Conservation (phyloP, 2,797 vertebrate species). For the Darevskia nairensis region DNA sequence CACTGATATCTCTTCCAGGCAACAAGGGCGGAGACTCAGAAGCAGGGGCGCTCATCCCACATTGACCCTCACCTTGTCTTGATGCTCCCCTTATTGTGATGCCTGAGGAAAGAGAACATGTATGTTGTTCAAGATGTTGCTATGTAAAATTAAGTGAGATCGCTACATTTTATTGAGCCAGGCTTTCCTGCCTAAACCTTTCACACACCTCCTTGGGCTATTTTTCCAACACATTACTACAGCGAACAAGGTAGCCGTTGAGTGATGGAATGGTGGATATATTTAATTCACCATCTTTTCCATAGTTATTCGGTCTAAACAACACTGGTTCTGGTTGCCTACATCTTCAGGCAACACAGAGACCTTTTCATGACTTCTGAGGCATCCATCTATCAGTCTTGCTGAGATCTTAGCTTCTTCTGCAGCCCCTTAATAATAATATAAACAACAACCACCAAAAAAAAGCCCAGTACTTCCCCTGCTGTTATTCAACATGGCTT, state of each 20-base stretch:
- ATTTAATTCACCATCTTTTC: not conserved
- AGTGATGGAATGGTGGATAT: not conserved
- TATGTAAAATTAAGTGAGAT: not conserved
- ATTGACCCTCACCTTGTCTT: no score
- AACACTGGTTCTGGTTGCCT: not conserved
- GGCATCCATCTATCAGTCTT: not conserved
- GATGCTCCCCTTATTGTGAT: no score
- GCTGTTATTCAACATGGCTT: not conserved
- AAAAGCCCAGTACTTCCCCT: not conserved
- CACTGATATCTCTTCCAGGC: no score
- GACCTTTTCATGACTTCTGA: not conserved
- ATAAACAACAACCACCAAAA: conserved; percentile 1
- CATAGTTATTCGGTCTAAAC: not conserved
- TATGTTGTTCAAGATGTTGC: not conserved
- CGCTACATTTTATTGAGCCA: not conserved
- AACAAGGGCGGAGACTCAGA: no score
- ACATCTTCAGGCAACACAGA: not conserved
- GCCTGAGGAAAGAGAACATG: no score
- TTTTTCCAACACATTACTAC: not conserved
- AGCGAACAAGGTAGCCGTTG: not conserved
- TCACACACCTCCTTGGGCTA: not conserved
- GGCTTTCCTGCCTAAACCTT: not conserved
- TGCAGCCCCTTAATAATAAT: not conserved
- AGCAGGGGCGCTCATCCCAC: no score
- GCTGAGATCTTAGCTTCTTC: not conserved